These are phyloP conservation scores for Cranoglanis bouderius DNA, from an alignment of 2,113 vertebrate genomes.

Conservation along the genomic window DNA sequence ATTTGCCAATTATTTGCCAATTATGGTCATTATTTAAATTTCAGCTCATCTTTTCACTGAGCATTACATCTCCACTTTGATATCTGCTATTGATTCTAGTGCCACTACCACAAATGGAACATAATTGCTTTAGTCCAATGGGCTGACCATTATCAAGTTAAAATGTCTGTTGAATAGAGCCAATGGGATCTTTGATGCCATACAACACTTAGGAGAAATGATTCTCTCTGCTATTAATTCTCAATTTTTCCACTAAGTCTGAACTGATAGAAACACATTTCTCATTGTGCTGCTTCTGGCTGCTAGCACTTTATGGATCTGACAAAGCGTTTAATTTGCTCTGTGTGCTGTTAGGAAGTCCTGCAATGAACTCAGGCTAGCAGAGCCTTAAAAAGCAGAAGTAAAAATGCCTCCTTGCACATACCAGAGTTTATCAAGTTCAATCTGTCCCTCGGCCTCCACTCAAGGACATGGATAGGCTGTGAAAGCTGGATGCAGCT, in stretches of 20 bases:
- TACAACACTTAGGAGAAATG: background rate
- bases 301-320: background rate
- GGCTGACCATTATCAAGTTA: background rate
- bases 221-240: constrained; percentile 9
- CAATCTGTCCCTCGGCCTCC: constrained; percentile 27
- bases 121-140: constrained; percentile 13
- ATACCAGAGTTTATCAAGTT: constrained; percentile 37
- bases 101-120: background rate
- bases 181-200: background rate
- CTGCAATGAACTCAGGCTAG: constrained; percentile 23
- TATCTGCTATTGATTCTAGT: background rate
- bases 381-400: constrained; percentile 5
- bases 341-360: constrained; percentile 26
- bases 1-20: background rate
- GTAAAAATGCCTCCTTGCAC: constrained; percentile 13
- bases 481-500: background rate
- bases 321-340: constrained; percentile 32
- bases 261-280: background rate
- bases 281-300: background rate
- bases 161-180: background rate
- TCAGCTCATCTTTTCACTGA: background rate
- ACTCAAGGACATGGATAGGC: constrained; percentile 6
- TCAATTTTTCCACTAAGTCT: background rate
- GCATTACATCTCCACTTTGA: background rate
- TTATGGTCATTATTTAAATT: background rate